Evolutionary conservation across 2,888 invertebrate genomes (phyloP).

Genomic region (Agriopis marginaria): DNA sequence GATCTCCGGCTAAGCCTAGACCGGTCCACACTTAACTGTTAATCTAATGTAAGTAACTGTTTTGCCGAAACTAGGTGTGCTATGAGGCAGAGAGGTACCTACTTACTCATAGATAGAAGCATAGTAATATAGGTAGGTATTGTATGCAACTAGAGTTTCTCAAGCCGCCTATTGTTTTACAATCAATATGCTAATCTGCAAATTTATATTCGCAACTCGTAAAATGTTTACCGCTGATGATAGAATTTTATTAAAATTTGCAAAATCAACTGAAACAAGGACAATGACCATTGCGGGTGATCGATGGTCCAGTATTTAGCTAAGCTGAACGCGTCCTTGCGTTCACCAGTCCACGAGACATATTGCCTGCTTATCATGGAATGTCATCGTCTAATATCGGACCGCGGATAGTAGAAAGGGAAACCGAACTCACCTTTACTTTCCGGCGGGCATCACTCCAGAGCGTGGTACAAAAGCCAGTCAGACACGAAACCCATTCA

Average conservation of each 20-base stretch:
- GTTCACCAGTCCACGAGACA: slow-evolving; percentile 69
- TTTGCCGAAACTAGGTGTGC: slow-evolving; percentile 47
- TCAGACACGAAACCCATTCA: slow-evolving; percentile 54
- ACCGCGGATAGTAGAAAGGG: slow-evolving; percentile 71
- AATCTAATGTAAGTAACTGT: slow-evolving; percentile 49
- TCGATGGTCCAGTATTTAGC: slow-evolving; percentile 57
- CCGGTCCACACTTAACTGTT: slow-evolving; percentile 54
- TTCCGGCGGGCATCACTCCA: slow-evolving; percentile 68
- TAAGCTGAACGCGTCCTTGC: slow-evolving; percentile 73
- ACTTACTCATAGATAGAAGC: background rate
- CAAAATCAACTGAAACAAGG: slow-evolving; percentile 45
- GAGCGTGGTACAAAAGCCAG: slow-evolving; percentile 52
- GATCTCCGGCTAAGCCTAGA: slow-evolving; percentile 52
- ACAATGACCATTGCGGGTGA: slow-evolving; percentile 49
- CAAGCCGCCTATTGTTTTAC: slow-evolving; percentile 49
- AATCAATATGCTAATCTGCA: slow-evolving; percentile 39
- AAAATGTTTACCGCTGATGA: slow-evolving; percentile 38
- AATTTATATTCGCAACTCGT: slow-evolving; percentile 43
- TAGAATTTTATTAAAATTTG: slow-evolving; percentile 49
- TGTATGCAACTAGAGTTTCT: slow-evolving; percentile 27
- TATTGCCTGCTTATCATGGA: slow-evolving; percentile 74
- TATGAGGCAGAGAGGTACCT: slow-evolving; percentile 18
- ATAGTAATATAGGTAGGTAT: slow-evolving; percentile 2
- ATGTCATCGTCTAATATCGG: slow-evolving; percentile 74
- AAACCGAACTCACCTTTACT: slow-evolving; percentile 74